These are phyloP conservation scores for Podilymbus podiceps DNA, from an alignment of 2,113 vertebrate genomes.

Conservation along the genomic window DNA sequence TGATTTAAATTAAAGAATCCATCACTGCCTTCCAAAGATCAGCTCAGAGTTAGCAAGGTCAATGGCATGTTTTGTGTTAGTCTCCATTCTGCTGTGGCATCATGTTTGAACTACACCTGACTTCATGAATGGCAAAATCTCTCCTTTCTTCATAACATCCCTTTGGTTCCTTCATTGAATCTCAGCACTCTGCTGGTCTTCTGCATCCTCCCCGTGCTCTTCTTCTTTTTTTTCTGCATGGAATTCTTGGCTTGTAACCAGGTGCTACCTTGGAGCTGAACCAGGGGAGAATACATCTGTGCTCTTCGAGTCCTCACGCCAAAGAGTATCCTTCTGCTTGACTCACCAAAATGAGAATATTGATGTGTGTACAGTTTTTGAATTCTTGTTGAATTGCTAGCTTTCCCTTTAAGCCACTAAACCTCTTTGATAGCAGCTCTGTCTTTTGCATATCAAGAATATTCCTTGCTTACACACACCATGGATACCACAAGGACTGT, in stretches of 20 bases:
- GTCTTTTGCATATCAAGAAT: neutral
- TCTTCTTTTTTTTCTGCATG: neutral
- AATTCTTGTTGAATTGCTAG: neutral
- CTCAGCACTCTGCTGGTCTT: neutral
- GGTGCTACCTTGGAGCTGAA: neutral
- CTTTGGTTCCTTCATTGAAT: neutral
- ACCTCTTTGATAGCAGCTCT: neutral
- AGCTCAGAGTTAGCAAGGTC: neutral
- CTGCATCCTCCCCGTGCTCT: neutral
- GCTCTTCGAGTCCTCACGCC: neutral
- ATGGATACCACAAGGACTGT: conserved; percentile 12
- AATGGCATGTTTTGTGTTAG: neutral
- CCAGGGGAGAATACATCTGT: neutral
- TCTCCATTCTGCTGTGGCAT: neutral
- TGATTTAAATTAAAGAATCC: conserved; percentile 24
- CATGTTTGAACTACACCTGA: neutral
- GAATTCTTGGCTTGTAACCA: neutral
- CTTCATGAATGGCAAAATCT: neutral
- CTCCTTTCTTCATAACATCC: neutral
- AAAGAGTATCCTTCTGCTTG: neutral
- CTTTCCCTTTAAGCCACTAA: neutral
- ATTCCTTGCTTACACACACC: neutral
- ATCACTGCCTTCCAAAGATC: neutral
- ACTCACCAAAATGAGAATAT: neutral
- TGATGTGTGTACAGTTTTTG: neutral